These are phyloP conservation scores for Colostygia pectinataria DNA, from an alignment of 2,888 invertebrate species.

Conservation along the genomic window DNA sequence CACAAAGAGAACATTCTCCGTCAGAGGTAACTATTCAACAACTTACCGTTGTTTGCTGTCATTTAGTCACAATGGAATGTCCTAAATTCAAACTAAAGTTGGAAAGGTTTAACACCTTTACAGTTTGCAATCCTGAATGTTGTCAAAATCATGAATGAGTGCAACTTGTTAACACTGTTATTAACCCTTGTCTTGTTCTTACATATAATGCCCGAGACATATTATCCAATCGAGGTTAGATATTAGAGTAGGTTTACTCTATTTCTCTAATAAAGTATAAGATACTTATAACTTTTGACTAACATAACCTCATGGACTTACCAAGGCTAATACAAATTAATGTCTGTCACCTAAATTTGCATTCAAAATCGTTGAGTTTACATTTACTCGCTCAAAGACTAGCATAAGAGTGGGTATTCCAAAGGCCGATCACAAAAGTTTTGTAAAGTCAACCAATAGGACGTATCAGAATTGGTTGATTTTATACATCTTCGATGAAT, in stretches of 20 bases:
- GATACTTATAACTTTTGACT: slow-evolving; percentile 4
- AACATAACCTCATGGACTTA: slow-evolving; percentile 9
- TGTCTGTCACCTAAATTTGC: too few species aligned
- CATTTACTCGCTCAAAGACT: too few species aligned
- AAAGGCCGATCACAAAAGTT: too few species aligned
- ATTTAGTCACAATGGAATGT: slow-evolving; percentile 24
- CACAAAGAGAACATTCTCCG: slow-evolving; percentile 66
- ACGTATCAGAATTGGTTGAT: too few species aligned
- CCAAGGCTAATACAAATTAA: too few species aligned
- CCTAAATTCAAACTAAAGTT: slow-evolving; percentile 40
- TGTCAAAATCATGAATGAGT: slow-evolving; percentile 54
- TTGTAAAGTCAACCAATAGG: too few species aligned
- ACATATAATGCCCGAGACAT: slow-evolving; percentile 1
- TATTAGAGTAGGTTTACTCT: background rate
- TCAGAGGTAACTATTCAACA: slow-evolving; percentile 65
- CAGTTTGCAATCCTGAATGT: slow-evolving; percentile 38
- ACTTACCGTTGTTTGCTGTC: slow-evolving; percentile 12
- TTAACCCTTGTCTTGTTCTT: slow-evolving; percentile 49
- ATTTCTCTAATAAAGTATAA: background rate
- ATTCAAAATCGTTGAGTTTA: too few species aligned
- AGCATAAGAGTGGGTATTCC: too few species aligned
- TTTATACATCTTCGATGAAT: too few species aligned
- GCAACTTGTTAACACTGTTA: slow-evolving; percentile 63
- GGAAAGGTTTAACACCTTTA: slow-evolving; percentile 44
- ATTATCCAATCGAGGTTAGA: background rate